Evolutionary conservation across 1,140 invertebrate genomes (phyloP), one percentile per base, ranked within the genome.

Genomic region (Probaryconus sp.): DNA sequence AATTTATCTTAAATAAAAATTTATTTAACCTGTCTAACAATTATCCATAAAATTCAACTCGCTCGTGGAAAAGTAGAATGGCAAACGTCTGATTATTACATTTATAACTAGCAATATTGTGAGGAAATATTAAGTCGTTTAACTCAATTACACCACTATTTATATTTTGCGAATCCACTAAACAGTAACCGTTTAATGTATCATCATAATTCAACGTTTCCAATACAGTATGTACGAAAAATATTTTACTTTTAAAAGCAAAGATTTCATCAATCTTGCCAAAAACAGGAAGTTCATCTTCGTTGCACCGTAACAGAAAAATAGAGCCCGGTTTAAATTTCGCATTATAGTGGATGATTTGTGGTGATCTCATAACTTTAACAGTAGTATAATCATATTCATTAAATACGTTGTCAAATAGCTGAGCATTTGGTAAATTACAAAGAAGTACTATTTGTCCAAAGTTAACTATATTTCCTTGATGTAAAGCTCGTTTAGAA

Each of bases 401-500:
- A n/a, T n/a, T n/a, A n/a, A n/a, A n/a, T n/a, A n/a, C n/a, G n/a
- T n/a, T n/a, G n/a, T n/a, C n/a, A n/a, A n/a, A n/a, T n/a, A n/a
- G n/a, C n/a, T n/a, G n/a, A n/a, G n/a, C n/a, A n/a, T n/a, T 26
- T 45, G 21, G 40, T 28, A 45, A 26, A 45, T 45, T 45, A 11
- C 21, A 3, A 13, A 45, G 21, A 1, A 28, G 13, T 14, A 45
- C 24, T 14, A 6, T 1, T 24, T 26, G 10, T 13, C 40, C 21
- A 18, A 28, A 35, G 31, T n/a, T 38, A 10, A 73, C 42, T 6
- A 47, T 6, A 51, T 77, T 43, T 38, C 67, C 64, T 63, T 64
- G 26, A 33, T 74, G 75, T 11, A 74, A 64, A 24, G 65, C 65
- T 38, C 38, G 71, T 38, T 69, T 77, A 2, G 28, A 16, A 5